These are phyloP conservation scores for Macrophya annulata DNA, from an alignment of 2,888 invertebrate genomes.

Conservation along the genomic window DNA sequence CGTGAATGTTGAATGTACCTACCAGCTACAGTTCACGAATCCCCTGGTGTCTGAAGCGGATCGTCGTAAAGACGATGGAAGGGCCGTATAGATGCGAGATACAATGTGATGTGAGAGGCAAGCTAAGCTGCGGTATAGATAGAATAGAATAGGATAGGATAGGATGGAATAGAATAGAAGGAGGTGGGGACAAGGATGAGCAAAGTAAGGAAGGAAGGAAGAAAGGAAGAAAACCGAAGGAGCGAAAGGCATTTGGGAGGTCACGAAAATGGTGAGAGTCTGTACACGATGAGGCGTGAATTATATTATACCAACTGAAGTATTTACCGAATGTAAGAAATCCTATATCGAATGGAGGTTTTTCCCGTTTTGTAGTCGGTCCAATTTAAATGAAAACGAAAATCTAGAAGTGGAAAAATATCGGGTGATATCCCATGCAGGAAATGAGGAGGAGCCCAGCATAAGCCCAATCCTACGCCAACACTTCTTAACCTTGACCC, in stretches of 20 bases:
- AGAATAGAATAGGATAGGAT: conserved; percentile 14
- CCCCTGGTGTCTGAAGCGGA: conserved; percentile 30
- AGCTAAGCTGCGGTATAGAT: conserved; percentile 35
- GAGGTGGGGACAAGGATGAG: conserved; percentile 1
- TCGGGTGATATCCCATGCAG: neutral
- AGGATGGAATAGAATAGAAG: neutral
- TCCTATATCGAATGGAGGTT: neutral
- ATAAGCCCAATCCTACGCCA: too few species aligned
- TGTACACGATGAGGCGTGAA: conserved; percentile 34
- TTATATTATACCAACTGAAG: conserved; percentile 27
- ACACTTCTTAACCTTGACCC: too few species aligned
- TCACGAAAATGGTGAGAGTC: neutral
- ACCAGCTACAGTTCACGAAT: conserved; percentile 7
- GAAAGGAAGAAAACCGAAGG: neutral
- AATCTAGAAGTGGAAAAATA: neutral
- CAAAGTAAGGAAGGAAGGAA: neutral
- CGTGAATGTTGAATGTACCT: conserved; percentile 3
- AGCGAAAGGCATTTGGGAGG: neutral
- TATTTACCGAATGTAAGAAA: conserved; percentile 40
- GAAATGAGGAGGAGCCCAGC: too few species aligned
- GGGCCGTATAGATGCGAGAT: conserved; percentile 31
- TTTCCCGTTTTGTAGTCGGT: neutral
- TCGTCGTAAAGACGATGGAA: conserved; percentile 17
- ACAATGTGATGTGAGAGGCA: conserved; percentile 32
- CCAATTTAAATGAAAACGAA: conserved; percentile 27